These are phyloP conservation scores for Plectropomus leopardus DNA, from an alignment of 2,113 vertebrate species.

Conservation along the genomic window DNA sequence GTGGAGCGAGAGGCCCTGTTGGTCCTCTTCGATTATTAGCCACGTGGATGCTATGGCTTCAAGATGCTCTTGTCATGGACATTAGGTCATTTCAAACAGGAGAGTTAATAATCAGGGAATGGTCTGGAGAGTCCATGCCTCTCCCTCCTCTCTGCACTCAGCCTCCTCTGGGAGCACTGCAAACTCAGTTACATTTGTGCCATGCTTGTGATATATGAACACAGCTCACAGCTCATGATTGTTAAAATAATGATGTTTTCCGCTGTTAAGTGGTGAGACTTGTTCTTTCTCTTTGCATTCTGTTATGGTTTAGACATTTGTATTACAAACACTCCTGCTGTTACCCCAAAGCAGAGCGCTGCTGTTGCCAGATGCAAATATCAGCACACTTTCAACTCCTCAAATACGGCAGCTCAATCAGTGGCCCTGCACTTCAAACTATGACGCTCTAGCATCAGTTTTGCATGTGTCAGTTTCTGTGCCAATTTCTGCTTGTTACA, in stretches of 20 bases:
- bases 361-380: neutral
- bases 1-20: neutral
- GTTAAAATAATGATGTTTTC: neutral
- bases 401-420: too few relatives aligned
- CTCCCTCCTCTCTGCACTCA: conserved; percentile 1
- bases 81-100: conserved; percentile 5
- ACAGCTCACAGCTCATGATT: conserved; percentile 5
- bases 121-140: neutral
- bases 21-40: neutral
- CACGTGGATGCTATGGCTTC: neutral
- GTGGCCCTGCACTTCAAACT: too few relatives aligned
- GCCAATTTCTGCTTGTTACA: too few relatives aligned
- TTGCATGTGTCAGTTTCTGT: too few relatives aligned
- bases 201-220: neutral
- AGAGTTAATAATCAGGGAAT: conserved; percentile 14
- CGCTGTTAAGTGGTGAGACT: neutral
- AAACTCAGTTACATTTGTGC: conserved; percentile 10
- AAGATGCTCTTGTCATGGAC: conserved; percentile 16
- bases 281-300: neutral
- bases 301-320: neutral
- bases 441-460: too few relatives aligned
- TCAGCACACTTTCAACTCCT: too few relatives aligned
- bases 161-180: neutral
- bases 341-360: neutral
- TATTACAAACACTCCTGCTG: neutral